Percentiles rank a stretch among this genome's conserved stretches.
Evolutionary conservation across 2,113 vertebrate species (phyloP).

Genomic region (Cnemophilus loriae): DNA sequence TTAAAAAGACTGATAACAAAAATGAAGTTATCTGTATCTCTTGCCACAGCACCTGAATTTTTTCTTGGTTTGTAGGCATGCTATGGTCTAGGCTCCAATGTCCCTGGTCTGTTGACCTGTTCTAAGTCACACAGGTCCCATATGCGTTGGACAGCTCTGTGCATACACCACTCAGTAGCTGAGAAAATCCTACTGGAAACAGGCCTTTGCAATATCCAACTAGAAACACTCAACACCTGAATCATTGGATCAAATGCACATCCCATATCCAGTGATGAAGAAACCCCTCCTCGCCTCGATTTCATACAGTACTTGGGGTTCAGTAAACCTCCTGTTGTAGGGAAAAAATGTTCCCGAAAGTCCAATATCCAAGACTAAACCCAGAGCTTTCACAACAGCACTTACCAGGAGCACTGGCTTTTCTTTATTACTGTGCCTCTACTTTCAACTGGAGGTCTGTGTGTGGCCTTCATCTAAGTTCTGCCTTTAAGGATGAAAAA

Average conservation of each 20-base stretch:
- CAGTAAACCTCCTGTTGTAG: not conserved
- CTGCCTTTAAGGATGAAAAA: not conserved
- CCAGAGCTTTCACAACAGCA: not conserved
- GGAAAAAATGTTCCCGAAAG: not conserved
- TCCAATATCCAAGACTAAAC: not conserved
- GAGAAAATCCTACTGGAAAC: not conserved
- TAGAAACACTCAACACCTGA: not conserved
- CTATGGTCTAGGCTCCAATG: not conserved
- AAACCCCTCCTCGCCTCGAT: fast-evolving
- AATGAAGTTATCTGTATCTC: not conserved
- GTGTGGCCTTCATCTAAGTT: not conserved
- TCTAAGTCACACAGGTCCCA: not conserved
- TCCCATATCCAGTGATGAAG: not conserved
- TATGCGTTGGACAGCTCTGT: not conserved
- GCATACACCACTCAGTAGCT: not conserved
- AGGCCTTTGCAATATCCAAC: not conserved
- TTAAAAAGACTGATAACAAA: not conserved
- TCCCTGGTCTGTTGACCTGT: not conserved
- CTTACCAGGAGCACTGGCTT: not conserved
- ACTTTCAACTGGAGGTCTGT: not conserved
- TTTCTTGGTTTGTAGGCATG: not conserved
- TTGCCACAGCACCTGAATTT: not conserved
- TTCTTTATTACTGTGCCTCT: not conserved
- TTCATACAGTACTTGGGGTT: not conserved
- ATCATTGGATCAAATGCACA: not conserved